Evolutionary conservation across 2,888 invertebrate species (phyloP), one percentile per base, ranked within the genome.

Genomic region (Diplolepis rosae): DNA sequence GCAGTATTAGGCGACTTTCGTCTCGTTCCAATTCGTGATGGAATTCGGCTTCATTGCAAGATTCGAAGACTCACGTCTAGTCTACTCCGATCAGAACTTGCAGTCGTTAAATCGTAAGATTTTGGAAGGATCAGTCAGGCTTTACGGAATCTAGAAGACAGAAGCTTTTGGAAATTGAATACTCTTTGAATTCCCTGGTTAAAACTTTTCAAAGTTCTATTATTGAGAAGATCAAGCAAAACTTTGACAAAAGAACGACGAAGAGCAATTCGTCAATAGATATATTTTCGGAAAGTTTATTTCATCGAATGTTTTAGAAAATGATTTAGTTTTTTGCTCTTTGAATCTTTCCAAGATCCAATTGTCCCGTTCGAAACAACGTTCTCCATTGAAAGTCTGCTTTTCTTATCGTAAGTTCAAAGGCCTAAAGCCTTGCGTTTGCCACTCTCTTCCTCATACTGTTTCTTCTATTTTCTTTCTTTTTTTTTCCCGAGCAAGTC

Each of bases 401-500:
- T 48, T 48, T 48, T 48, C 48, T 48, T 22, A 48, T 48, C 22
- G 18, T 18, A 18, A 7, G 48, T 48, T 48, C 6, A 48, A 48
- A 48, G 48, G 5, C 22, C 48, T 48, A 18, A 48, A 48, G 48
- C 18, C 48, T 48, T 22, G 48, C 48, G n/a, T 48, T 48, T n/a
- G 48, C 48, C 48, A 48, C 48, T 48, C 45, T 52, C 65, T 66
- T 74, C 52, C 15, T 50, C 28, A 11, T 45, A n/a, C 54, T 39
- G 24, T 39, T 35, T 61, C 56, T 68, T 32, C 48, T 61, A 68
- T 35, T 69, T 61, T 66, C 70, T 66, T 71, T 68, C 51, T 27
- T 65, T 71, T 68, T 69, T 68, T 66, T 50, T 65, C 39, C 65
- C 50, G 2, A 61, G 71, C 71, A 74, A 69, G 69, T 69, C 75